Evolutionary conservation across 2,797 vertebrate genomes (phyloP).

Genomic region (Enteromius viviparus): DNA sequence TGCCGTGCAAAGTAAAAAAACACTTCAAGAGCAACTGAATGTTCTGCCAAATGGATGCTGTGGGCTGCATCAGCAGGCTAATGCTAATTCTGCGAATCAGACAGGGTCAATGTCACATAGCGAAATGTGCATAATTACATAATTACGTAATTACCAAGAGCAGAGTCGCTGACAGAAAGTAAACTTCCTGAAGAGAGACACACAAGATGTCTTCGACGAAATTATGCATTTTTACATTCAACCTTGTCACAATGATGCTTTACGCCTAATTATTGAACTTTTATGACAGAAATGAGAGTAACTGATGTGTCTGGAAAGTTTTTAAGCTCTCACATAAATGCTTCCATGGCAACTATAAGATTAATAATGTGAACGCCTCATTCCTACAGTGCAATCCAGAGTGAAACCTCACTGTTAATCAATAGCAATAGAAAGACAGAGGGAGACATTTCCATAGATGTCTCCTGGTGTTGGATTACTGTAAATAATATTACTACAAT

Average conservation of each 20-base stretch:
- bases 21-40: not conserved
- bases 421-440: no score
- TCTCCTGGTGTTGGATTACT: no score
- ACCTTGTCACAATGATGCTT: not conserved
- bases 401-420: no score
- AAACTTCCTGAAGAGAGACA: not conserved
- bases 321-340: not conserved
- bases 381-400: not conserved
- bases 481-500: no score
- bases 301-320: not conserved
- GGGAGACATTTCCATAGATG: no score
- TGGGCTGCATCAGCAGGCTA: not conserved
- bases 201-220: not conserved
- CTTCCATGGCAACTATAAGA: not conserved
- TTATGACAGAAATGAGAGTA: conserved; percentile 8
- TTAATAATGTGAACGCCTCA: not conserved
- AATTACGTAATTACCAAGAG: conserved; percentile 13
- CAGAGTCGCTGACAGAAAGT: not conserved
- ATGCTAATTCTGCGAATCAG: not conserved
- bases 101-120: not conserved
- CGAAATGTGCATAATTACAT: conserved; percentile 9
- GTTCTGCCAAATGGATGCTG: not conserved
- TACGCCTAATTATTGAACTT: conserved; percentile 3
- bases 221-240: not conserved
- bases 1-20: not conserved